Percentiles rank a stretch among this genome's conserved stretches.
Evolutionary conservation across 2,888 invertebrate genomes (phyloP).

Genomic region (Leistus spinibarbis): DNA sequence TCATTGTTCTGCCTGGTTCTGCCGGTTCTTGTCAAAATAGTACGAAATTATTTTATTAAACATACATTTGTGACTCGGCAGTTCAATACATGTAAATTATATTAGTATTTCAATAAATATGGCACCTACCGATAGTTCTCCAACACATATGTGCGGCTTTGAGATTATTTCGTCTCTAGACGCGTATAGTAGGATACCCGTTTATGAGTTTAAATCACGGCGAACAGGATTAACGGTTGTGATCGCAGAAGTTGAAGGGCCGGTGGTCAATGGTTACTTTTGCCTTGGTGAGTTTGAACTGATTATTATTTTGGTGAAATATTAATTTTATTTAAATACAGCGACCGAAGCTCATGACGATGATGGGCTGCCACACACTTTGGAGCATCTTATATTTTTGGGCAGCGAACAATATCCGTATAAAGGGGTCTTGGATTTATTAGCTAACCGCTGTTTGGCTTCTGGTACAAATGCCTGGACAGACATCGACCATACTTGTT

Average conservation of each 20-base stretch:
- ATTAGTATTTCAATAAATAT: conserved; percentile 40
- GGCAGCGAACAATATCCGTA: conserved; percentile 90
- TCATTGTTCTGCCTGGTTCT: neutral
- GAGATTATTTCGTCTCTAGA: conserved; percentile 67
- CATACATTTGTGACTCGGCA: neutral
- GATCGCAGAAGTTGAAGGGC: conserved; percentile 86
- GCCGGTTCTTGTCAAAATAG: conserved; percentile 2
- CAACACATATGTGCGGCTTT: conserved; percentile 57
- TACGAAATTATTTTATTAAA: conserved; percentile 3
- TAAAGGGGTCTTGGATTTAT: conserved; percentile 85
- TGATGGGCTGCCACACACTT: conserved; percentile 90
- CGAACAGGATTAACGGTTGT: conserved; percentile 82
- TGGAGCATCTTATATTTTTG: conserved; percentile 90
- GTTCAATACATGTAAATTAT: neutral
- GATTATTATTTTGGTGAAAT: neutral
- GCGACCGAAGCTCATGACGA: conserved; percentile 91
- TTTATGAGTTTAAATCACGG: conserved; percentile 79
- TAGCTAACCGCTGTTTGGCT: conserved; percentile 88
- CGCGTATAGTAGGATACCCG: conserved; percentile 75
- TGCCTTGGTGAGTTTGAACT: conserved; percentile 71
- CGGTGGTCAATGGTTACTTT: conserved; percentile 88
- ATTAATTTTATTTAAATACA: conserved; percentile 52
- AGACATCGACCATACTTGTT: conserved; percentile 85
- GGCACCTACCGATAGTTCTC: conserved; percentile 55
- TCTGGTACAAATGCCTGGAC: conserved; percentile 94